phyloP scores from a whole-genome alignment of 2,797 vertebrate species.

The Acanthurus lineatus region DNA sequence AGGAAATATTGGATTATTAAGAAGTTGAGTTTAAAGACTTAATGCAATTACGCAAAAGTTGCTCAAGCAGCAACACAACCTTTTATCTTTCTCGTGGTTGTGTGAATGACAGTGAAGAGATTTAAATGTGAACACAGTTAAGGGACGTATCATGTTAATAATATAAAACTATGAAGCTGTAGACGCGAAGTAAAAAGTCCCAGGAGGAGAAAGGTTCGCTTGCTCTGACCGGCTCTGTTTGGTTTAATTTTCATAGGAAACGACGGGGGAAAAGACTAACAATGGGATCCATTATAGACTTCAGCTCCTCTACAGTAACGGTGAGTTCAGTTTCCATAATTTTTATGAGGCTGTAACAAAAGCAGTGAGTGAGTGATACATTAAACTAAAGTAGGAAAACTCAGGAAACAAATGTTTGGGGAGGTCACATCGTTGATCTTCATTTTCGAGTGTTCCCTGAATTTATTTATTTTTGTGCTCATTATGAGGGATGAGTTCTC shows the following conservation, averaged over 20 bases:
- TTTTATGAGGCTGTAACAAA: conserved; percentile 62
- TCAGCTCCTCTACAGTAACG: conserved; percentile 97
- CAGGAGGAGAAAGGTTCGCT: conserved; percentile 59
- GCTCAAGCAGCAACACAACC: neutral
- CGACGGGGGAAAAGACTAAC: conserved; percentile 97
- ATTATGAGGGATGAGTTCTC: neutral
- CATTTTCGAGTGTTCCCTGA: neutral
- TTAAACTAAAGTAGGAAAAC: conserved; percentile 39
- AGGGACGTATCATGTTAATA: conserved; percentile 9
- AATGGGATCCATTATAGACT: conserved; percentile 98
- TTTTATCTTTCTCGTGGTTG: neutral
- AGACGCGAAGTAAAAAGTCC: conserved; percentile 55
- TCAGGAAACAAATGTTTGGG: conserved; percentile 39
- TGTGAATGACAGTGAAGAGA: neutral
- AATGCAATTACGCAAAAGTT: neutral
- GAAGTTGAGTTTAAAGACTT: conserved; percentile 7
- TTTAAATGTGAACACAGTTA: conserved; percentile 31
- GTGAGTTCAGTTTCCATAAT: conserved; percentile 77
- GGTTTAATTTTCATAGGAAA: conserved; percentile 89
- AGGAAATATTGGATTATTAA: neutral
- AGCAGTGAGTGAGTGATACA: conserved; percentile 41
- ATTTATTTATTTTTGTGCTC: neutral
- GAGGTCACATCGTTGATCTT: neutral
- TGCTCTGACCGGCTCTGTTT: conserved; percentile 69
- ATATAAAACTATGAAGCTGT: conserved; percentile 50